These are phyloP conservation scores for Pseudonaja textilis DNA, from an alignment of 2,113 vertebrate genomes.

Conservation along the genomic window DNA sequence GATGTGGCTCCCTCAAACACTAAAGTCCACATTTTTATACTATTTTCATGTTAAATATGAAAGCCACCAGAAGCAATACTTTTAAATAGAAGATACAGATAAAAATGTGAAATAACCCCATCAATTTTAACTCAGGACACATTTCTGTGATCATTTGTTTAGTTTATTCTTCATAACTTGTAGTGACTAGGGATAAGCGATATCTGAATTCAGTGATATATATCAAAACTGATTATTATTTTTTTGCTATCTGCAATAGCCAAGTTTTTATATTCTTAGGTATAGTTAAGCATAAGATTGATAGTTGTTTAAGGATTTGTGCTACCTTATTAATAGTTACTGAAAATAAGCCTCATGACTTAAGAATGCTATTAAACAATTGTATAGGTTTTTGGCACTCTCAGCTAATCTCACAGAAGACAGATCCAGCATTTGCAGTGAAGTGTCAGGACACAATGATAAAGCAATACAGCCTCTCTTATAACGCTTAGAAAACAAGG, in stretches of 20 bases:
- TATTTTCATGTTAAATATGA: background rate
- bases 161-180: background rate
- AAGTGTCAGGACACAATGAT: conserved; percentile 22
- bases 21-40: background rate
- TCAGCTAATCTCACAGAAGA: conserved; percentile 30
- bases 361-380: conserved; percentile 8
- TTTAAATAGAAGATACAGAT: background rate
- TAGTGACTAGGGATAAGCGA: background rate
- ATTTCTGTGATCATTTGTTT: background rate
- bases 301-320: background rate
- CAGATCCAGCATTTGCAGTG: conserved; percentile 28
- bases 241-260: background rate
- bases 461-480: conserved; percentile 37
- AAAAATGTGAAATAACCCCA: background rate
- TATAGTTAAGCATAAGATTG: background rate
- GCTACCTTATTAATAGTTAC: background rate
- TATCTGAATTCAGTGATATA: background rate
- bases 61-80: background rate
- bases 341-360: conserved; percentile 13
- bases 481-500: background rate
- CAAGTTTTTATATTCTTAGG: background rate
- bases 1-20: background rate
- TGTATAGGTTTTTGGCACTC: conserved; percentile 3
- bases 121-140: background rate
- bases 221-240: background rate